Conservation (phyloP, 2,113 vertebrate species). For the Nerophis ophidion region DNA sequence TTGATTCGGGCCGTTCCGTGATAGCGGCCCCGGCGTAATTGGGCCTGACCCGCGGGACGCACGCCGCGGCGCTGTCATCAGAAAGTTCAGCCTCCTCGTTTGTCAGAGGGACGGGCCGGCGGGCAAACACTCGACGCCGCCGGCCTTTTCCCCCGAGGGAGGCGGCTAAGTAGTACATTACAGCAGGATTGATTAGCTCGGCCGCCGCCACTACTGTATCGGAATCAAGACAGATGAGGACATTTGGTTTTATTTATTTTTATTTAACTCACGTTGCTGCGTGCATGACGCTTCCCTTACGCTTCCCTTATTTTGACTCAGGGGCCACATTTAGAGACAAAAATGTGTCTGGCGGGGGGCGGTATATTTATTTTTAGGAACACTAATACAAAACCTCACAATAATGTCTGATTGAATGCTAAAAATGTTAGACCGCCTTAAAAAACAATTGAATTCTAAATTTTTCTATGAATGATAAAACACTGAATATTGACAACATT, state of each 20-base stretch:
- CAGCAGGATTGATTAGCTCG: slow-evolving; percentile 52
- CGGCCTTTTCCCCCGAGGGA: slow-evolving; percentile 24
- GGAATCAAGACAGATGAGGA: slow-evolving; percentile 44
- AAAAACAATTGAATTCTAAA: too few relatives aligned
- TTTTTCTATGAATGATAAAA: too few relatives aligned
- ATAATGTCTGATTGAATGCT: too few relatives aligned
- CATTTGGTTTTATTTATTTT: slow-evolving; percentile 29
- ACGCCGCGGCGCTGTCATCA: slow-evolving; percentile 50
- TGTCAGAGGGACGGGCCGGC: slow-evolving; percentile 40
- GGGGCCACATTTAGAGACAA: too few relatives aligned
- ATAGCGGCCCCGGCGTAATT: slow-evolving; percentile 61
- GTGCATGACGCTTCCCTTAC: too few relatives aligned
- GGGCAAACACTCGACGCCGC: slow-evolving; percentile 29
- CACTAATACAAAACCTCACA: too few relatives aligned
- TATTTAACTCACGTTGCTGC: too few relatives aligned
- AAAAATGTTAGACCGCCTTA: too few relatives aligned
- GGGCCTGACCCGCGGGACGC: slow-evolving; percentile 55
- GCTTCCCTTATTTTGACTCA: too few relatives aligned
- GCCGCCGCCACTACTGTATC: slow-evolving; percentile 32
- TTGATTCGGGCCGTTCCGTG: slow-evolving; percentile 63
- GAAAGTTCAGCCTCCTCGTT: slow-evolving; percentile 59
- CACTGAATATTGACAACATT: too few relatives aligned
- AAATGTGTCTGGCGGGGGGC: too few relatives aligned
- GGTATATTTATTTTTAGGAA: too few relatives aligned
- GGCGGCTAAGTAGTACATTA: slow-evolving; percentile 48